These are phyloP conservation scores for Drosophila chauvacae DNA, from an alignment of 1,140 invertebrate species.

Conservation along the genomic window DNA sequence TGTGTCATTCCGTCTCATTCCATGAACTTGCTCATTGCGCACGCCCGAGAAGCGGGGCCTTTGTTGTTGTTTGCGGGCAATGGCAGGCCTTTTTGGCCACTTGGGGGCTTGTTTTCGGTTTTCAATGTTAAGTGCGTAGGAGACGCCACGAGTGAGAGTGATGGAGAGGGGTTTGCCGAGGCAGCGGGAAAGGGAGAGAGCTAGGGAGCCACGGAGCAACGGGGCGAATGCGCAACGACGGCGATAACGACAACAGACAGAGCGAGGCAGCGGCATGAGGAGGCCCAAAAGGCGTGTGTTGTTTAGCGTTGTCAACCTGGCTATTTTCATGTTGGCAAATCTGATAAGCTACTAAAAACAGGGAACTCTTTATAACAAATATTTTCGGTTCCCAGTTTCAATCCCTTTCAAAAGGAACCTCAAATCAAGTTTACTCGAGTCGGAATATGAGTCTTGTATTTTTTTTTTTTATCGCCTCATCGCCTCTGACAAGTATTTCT, in stretches of 20 bases:
- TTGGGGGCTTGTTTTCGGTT: slow-evolving; percentile 81
- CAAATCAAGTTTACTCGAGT: not conserved
- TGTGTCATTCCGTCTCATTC: not conserved
- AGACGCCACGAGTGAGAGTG: slow-evolving; percentile 50
- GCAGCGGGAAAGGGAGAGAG: not conserved
- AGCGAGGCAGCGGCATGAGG: slow-evolving; percentile 3
- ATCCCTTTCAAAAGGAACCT: not conserved
- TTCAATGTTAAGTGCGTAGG: slow-evolving; percentile 78
- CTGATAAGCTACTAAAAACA: not conserved
- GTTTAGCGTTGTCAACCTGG: slow-evolving; percentile 25
- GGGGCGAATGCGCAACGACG: slow-evolving; percentile 46
- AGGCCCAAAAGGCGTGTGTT: slow-evolving; percentile 23
- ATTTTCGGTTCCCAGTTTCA: not conserved
- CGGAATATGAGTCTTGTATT: too few species aligned
- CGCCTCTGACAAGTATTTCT: too few species aligned
- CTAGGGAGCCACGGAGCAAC: slow-evolving; percentile 24
- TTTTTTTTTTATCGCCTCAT: too few species aligned
- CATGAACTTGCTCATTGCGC: slow-evolving; percentile 40
- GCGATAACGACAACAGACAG: slow-evolving; percentile 32
- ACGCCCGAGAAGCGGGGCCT: slow-evolving; percentile 29
- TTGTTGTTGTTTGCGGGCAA: slow-evolving; percentile 23
- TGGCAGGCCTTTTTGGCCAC: slow-evolving; percentile 66
- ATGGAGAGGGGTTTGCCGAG: slow-evolving; percentile 1
- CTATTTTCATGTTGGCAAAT: slow-evolving; percentile 15
- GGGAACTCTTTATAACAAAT: not conserved